Evolutionary conservation across 2,888 invertebrate genomes (phyloP).

Genomic region (Rhaphigaster nebulosa): DNA sequence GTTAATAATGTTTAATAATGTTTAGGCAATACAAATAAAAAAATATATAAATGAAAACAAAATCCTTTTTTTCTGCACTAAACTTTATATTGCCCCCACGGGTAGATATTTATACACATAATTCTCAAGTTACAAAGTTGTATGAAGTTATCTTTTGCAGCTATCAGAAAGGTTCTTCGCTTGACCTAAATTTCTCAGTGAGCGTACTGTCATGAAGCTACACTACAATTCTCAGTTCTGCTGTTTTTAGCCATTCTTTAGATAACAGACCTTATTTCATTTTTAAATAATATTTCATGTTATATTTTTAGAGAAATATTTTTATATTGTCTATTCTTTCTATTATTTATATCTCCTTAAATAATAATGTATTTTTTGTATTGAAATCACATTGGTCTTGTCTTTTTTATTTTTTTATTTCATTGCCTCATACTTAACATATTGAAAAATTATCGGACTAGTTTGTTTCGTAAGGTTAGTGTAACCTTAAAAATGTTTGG

Average conservation of each 20-base stretch:
- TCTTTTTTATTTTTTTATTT: neutral
- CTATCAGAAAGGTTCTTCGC: conserved; percentile 20
- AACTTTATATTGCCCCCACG: too few relatives aligned
- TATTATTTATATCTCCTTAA: neutral
- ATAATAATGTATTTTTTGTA: neutral
- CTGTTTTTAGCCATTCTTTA: neutral
- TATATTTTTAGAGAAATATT: neutral
- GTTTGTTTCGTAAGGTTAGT: neutral
- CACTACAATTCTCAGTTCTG: neutral
- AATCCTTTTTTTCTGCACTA: too few relatives aligned
- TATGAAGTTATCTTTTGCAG: neutral
- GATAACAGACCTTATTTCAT: neutral
- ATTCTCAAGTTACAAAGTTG: neutral
- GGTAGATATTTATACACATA: neutral
- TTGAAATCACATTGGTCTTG: neutral
- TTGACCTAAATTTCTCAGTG: neutral
- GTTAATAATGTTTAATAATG: too few relatives aligned
- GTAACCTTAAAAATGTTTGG: neutral
- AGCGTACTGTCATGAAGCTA: neutral
- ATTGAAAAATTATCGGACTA: neutral
- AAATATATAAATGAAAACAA: too few relatives aligned
- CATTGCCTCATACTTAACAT: neutral
- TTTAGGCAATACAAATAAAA: too few relatives aligned
- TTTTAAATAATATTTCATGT: neutral
- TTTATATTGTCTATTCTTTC: neutral